Percentiles rank a stretch among this genome's conserved stretches.
These are phyloP conservation scores for Hydrolagus affinis DNA, from an alignment of 2,113 vertebrate species.

Conservation along the genomic window DNA sequence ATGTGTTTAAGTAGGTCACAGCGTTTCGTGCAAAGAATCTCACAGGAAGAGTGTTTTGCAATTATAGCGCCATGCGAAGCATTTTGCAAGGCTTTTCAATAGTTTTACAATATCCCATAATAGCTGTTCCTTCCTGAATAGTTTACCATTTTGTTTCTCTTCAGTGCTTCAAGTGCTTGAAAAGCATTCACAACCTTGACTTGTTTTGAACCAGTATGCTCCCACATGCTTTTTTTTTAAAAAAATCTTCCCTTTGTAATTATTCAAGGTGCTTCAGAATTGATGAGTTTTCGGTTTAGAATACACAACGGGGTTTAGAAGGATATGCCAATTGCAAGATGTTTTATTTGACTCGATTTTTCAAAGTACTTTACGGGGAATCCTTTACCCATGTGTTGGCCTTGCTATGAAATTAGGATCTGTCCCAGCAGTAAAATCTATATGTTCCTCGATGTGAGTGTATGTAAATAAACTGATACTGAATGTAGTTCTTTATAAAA, in stretches of 20 bases:
- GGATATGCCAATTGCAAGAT: neutral
- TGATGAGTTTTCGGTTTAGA: neutral
- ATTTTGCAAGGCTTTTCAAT: neutral
- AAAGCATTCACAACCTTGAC: neutral
- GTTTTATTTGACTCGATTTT: neutral
- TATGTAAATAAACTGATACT: too few species aligned
- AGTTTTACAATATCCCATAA: constrained; percentile 1
- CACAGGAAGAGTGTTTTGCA: neutral
- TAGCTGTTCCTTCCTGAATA: neutral
- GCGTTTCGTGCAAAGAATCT: neutral
- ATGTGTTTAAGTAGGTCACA: neutral
- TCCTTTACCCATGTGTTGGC: too few species aligned
- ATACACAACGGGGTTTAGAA: neutral
- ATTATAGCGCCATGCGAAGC: neutral
- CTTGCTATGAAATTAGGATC: too few species aligned
- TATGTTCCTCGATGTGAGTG: too few species aligned
- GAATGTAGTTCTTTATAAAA: too few species aligned
- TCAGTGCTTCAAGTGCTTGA: neutral
- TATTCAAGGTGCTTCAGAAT: neutral
- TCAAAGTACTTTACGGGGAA: too few species aligned
- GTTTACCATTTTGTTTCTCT: neutral
- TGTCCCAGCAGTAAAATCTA: too few species aligned
- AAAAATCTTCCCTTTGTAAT: neutral
- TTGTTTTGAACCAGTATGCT: neutral
- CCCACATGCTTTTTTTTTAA: neutral